phyloP scores from a whole-genome alignment of 2,888 invertebrate species.

The Pherbina coryleti region DNA sequence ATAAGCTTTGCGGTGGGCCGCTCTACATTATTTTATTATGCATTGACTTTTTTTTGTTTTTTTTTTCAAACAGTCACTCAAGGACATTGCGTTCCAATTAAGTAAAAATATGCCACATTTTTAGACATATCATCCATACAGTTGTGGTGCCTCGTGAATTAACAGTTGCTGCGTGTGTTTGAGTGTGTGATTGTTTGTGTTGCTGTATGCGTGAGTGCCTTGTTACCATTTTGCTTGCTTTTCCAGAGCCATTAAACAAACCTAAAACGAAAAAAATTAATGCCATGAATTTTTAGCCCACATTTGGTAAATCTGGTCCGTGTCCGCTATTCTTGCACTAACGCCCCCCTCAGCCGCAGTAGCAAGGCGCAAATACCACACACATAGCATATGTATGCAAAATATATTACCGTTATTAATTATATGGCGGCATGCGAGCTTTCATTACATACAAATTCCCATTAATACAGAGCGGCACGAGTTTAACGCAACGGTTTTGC shows the following conservation, averaged over 20 bases:
- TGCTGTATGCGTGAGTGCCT: not conserved
- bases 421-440: slow-evolving; percentile 53
- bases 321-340: not conserved
- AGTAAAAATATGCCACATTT: not conserved
- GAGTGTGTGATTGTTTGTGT: slow-evolving; percentile 1
- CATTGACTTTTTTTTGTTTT: not conserved
- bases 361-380: slow-evolving; percentile 20
- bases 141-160: not conserved
- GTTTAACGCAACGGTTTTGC: slow-evolving; percentile 3
- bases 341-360: not conserved
- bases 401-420: slow-evolving; percentile 55
- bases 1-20: not conserved
- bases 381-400: slow-evolving; percentile 46
- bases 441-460: slow-evolving; percentile 49
- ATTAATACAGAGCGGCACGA: slow-evolving; percentile 6
- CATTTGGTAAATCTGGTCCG: not conserved
- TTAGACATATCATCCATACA: not conserved
- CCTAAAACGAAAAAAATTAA: slow-evolving; percentile 3
- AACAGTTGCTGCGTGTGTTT: not conserved
- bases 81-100: slow-evolving; percentile 15
- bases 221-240: slow-evolving; percentile 7
- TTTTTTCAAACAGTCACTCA: not conserved
- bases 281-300: slow-evolving; percentile 15
- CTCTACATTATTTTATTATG: not conserved
- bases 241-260: not conserved